These are phyloP conservation scores for Andricus grossulariae DNA, from an alignment of 1,140 invertebrate genomes.

Conservation along the genomic window DNA sequence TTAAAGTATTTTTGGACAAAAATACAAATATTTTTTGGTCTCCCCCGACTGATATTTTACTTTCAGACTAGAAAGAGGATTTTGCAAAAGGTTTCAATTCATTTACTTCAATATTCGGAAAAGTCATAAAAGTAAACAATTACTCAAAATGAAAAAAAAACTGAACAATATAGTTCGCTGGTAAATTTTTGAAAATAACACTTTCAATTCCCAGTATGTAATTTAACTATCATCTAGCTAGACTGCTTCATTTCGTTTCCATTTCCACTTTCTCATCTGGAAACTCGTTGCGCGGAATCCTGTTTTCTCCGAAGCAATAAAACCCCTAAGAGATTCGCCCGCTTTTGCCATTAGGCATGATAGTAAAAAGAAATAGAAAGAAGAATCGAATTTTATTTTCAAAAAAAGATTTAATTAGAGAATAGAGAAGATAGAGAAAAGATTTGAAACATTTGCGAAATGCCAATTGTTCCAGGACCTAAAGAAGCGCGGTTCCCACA, in stretches of 20 bases:
- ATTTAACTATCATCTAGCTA: slow-evolving; percentile 8
- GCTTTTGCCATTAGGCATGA: slow-evolving; percentile 15
- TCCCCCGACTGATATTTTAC: no score
- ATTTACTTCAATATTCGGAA: no score
- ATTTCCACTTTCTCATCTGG: slow-evolving; percentile 3
- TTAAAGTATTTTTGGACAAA: no score
- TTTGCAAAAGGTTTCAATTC: no score
- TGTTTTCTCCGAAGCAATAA: slow-evolving; percentile 33
- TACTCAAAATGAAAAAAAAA: not conserved
- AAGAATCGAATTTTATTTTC: slow-evolving; percentile 34
- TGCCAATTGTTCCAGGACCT: slow-evolving; percentile 75
- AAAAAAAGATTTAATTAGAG: slow-evolving; percentile 33
- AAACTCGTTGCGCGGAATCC: slow-evolving; percentile 34
- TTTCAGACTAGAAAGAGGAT: no score
- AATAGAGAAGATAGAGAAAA: slow-evolving; percentile 35
- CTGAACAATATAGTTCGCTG: not conserved
- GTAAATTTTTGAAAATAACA: not conserved
- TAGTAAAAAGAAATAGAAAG: slow-evolving; percentile 18
- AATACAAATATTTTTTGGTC: no score
- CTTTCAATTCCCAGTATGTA: not conserved
- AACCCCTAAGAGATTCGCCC: not conserved
- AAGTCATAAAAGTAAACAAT: no score
- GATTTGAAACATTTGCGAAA: slow-evolving; percentile 71
- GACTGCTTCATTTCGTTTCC: slow-evolving; percentile 2
- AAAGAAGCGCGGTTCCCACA: slow-evolving; percentile 76